A percentile compares a stretch with the other conserved stretches of the same genome.
Evolutionary conservation across 2,888 invertebrate species (phyloP).

Genomic region (Euphydryas editha): DNA sequence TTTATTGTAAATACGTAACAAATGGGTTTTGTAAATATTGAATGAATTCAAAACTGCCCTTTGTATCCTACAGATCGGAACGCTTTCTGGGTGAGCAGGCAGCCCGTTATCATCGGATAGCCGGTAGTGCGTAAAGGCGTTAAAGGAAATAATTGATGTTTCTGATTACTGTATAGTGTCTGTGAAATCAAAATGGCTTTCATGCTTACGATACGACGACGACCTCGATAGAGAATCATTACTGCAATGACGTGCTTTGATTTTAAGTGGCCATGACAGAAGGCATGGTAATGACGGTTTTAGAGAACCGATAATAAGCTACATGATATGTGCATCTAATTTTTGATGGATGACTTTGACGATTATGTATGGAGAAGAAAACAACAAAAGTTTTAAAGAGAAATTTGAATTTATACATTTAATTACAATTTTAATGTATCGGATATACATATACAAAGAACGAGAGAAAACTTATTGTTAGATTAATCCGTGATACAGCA

Average conservation of each 20-base stretch:
- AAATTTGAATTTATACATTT: not conserved
- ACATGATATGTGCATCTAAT: slow-evolving; percentile 40
- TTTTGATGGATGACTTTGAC: slow-evolving; percentile 36
- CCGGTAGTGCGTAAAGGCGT: slow-evolving; percentile 46
- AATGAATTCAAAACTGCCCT: too few relatives aligned
- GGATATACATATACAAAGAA: too few relatives aligned
- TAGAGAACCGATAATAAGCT: slow-evolving; percentile 35
- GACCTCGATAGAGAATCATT: slow-evolving; percentile 37
- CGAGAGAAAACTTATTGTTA: too few relatives aligned
- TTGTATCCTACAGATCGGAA: slow-evolving; percentile 23
- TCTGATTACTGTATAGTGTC: slow-evolving; percentile 62
- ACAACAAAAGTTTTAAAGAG: slow-evolving; percentile 10
- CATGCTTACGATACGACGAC: slow-evolving; percentile 27
- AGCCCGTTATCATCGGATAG: slow-evolving; percentile 23
- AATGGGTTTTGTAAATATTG: not conserved
- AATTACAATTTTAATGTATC: not conserved
- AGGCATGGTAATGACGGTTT: slow-evolving; percentile 42
- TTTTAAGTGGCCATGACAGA: slow-evolving; percentile 43
- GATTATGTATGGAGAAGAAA: slow-evolving; percentile 17
- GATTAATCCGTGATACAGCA: not conserved
- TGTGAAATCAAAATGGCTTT: slow-evolving; percentile 64
- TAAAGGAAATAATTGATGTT: slow-evolving; percentile 43
- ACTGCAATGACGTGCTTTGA: slow-evolving; percentile 32
- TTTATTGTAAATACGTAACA: not conserved
- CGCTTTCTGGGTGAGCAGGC: slow-evolving; percentile 26